Evolutionary conservation across 2,888 invertebrate genomes (phyloP), one percentile per base, ranked within the genome.

Genomic region (Drepana falcataria): DNA sequence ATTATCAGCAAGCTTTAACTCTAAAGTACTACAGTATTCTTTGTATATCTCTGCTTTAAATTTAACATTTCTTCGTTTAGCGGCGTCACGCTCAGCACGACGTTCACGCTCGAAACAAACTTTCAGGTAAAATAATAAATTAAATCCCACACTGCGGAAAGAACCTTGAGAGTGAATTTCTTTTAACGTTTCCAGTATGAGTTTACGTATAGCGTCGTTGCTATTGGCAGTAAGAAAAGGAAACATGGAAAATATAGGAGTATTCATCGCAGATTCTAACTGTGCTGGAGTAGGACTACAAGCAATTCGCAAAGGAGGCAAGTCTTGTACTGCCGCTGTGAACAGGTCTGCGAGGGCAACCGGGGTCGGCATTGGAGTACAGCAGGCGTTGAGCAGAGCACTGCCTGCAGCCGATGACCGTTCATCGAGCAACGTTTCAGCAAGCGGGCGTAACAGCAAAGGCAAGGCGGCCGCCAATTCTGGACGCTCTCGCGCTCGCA

Each of bases 81-180:
- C 91, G 62, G 69, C 89, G 79, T 90, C 93, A 64, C 84, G 80
- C 69, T 91, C 87, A 2, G 83, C 77, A 37, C 83, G 83, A 37
- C 75, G 86, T 61, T 91, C 93, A 68, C 75, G 90, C 91, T 93
- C 95, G 92, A 82, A 89, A 54, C 83, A 81, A 59, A 95, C 96
- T 93, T 97, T 97, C 64, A 97, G 91, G 86, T 97, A 98, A 89
- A 97, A 98, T 53, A 98, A 88, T 61, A 98, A 92, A 69, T 96
- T 93, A 83, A 96, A 98, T 49, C 98, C 98, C 56, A 97, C 92
- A 76, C 94, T 93, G 7, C 95, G 93, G 72, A 96, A 93, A 70
- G 92, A 83, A 64, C 83, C 85, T 71, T 92, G 93, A 68, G 91
- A 83, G 68, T 95, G 93, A 88, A 98, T 94, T 80, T 97, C 97